Evolutionary conservation across 2,888 invertebrate genomes (phyloP).

Genomic region (Stenotaenia linearis): DNA sequence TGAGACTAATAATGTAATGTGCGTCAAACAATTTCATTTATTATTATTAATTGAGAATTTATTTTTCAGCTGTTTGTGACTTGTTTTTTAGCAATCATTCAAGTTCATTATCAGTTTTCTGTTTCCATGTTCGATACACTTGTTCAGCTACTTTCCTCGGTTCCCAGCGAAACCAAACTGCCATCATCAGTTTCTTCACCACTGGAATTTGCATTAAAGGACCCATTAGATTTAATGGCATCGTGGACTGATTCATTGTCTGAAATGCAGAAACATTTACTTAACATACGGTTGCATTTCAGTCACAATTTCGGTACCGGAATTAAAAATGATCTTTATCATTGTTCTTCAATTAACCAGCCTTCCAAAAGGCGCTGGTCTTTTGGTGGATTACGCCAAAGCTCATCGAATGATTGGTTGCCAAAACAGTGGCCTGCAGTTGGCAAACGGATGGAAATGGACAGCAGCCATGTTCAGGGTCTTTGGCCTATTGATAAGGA

Average conservation of each 20-base stretch:
- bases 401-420: neutral
- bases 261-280: slow-evolving; percentile 7
- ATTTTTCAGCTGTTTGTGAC: neutral
- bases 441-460: neutral
- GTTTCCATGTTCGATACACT: neutral
- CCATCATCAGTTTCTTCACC: neutral
- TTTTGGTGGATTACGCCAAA: slow-evolving; percentile 7
- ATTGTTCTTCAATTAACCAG: neutral
- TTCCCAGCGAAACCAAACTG: neutral
- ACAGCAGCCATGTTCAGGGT: neutral
- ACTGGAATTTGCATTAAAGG: neutral
- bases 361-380: slow-evolving; percentile 1
- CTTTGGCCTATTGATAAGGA: neutral
- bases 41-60: neutral
- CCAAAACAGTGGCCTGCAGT: neutral
- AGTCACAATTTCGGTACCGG: neutral
- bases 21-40: neutral
- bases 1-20: neutral
- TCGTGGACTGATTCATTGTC: neutral
- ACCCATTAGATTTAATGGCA: neutral
- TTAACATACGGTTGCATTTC: neutral
- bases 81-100: neutral
- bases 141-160: neutral
- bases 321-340: neutral
- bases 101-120: neutral